Evolutionary conservation across 2,888 invertebrate genomes (phyloP).

Genomic region (Quadriops clusia): DNA sequence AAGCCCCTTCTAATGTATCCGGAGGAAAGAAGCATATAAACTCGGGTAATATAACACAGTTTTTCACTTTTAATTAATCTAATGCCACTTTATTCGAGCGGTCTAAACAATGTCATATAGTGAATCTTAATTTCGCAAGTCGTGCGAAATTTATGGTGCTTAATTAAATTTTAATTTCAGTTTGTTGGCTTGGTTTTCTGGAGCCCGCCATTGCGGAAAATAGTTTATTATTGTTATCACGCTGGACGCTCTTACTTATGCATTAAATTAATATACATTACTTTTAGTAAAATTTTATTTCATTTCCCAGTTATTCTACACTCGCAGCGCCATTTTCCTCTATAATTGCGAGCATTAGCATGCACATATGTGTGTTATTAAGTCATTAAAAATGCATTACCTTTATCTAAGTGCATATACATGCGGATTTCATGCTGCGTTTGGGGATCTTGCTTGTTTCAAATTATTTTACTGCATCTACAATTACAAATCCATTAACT

Average conservation of each 20-base stretch:
- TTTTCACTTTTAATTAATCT: constrained; percentile 38
- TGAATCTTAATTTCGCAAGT: constrained; percentile 36
- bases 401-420: constrained; percentile 15
- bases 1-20: constrained; percentile 24
- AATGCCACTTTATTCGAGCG: constrained; percentile 35
- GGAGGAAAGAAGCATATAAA: constrained; percentile 22
- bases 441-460: constrained; percentile 9
- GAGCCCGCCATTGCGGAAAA: constrained; percentile 11
- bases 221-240: constrained; percentile 15
- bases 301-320: constrained; percentile 7
- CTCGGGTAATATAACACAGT: constrained; percentile 32
- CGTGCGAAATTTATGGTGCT: constrained; percentile 33
- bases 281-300: constrained; percentile 9
- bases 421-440: constrained; percentile 6
- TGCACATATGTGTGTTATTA: constrained; percentile 18
- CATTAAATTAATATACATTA: constrained; percentile 9
- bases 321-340: constrained; percentile 6
- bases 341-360: constrained; percentile 19
- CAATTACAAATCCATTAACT: too few species aligned
- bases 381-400: constrained; percentile 21
- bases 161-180: constrained; percentile 38
- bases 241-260: constrained; percentile 9
- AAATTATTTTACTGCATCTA: too few species aligned
- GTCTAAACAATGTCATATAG: constrained; percentile 36
- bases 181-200: constrained; percentile 19